Evolutionary conservation across 2,888 invertebrate genomes (phyloP).

Genomic region (Zonitis immaculata): DNA sequence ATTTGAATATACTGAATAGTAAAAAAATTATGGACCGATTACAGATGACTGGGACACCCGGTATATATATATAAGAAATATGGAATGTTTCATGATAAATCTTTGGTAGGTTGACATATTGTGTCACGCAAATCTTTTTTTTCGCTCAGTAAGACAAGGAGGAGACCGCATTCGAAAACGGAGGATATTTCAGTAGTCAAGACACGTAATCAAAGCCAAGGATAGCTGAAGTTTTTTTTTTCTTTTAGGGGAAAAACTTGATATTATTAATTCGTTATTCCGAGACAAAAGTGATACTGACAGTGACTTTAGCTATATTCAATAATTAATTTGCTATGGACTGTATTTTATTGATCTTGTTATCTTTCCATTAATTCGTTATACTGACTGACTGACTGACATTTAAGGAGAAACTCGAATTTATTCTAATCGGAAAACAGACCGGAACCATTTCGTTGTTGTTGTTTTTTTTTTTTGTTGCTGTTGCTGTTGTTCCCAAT

Average conservation of each 20-base stretch:
- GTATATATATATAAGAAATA: conserved; percentile 10
- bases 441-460: background rate
- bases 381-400: background rate
- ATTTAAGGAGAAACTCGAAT: background rate
- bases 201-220: background rate
- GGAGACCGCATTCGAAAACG: no score
- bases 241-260: background rate
- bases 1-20: no score
- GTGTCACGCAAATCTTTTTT: conserved; percentile 23
- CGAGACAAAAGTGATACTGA: background rate
- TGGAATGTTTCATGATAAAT: conserved; percentile 23
- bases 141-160: background rate
- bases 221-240: background rate
- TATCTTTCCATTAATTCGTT: conserved; percentile 19
- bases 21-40: no score
- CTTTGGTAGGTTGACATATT: conserved; percentile 20
- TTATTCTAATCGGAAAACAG: background rate
- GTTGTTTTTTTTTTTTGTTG: background rate
- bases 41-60: no score
- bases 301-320: background rate
- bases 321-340: conserved; percentile 10
- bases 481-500: no score
- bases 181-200: background rate
- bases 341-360: conserved; percentile 16
- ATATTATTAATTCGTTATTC: background rate